Evolutionary conservation across 1,140 invertebrate genomes (phyloP).

Genomic region (Pseudomyrmex dendroicus): DNA sequence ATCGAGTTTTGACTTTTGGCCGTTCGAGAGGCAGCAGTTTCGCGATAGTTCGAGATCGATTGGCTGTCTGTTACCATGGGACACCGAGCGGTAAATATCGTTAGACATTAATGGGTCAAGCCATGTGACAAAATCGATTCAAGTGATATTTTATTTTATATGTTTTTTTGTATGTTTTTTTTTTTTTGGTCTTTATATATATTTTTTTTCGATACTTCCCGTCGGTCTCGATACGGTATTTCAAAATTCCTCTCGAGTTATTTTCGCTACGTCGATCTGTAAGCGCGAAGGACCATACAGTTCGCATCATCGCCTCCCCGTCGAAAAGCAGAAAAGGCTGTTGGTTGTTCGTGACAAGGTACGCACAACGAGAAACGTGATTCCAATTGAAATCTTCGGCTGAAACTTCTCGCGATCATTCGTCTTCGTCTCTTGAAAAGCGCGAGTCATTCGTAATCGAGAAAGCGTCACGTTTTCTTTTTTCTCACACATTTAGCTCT

Average conservation of each 20-base stretch:
- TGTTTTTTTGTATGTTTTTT: slow-evolving; percentile 65
- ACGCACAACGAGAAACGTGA: slow-evolving; percentile 62
- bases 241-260: slow-evolving; percentile 66
- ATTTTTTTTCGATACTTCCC: slow-evolving; percentile 22
- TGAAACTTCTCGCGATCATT: slow-evolving; percentile 67
- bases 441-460: slow-evolving; percentile 65
- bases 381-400: slow-evolving; percentile 68
- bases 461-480: slow-evolving; percentile 35
- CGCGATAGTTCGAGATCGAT: slow-evolving; percentile 50
- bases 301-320: slow-evolving; percentile 30
- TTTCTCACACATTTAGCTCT: background rate
- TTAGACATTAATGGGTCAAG: slow-evolving; percentile 73
- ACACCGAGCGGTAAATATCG: slow-evolving; percentile 66
- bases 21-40: slow-evolving; percentile 30
- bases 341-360: slow-evolving; percentile 67
- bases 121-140: slow-evolving; percentile 79
- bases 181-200: slow-evolving; percentile 66
- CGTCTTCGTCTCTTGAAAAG: slow-evolving; percentile 67
- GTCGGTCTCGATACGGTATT: slow-evolving; percentile 48
- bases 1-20: slow-evolving; percentile 23
- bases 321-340: slow-evolving; percentile 13
- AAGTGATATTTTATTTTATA: slow-evolving; percentile 74
- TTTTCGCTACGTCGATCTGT: background rate
- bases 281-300: background rate
- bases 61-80: slow-evolving; percentile 72